These are phyloP conservation scores for Epinotia bilunana DNA, from an alignment of 2,888 invertebrate species.

Conservation along the genomic window DNA sequence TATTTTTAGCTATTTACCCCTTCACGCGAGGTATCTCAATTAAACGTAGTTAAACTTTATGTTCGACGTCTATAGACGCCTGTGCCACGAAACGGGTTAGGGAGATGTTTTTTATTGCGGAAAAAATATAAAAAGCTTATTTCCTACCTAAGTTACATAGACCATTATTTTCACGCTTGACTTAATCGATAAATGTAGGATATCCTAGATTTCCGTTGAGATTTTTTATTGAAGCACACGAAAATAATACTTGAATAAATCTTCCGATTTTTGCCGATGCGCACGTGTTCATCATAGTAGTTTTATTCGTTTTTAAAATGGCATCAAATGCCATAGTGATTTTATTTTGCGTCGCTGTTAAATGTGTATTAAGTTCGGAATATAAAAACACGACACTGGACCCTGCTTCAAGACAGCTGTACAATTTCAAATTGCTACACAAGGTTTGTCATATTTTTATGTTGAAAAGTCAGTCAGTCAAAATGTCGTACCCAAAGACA, in stretches of 20 bases:
- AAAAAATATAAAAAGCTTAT: not conserved
- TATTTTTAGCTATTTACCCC: no score
- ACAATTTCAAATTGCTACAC: slow-evolving; percentile 59
- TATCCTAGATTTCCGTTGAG: slow-evolving; percentile 1
- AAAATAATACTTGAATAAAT: not conserved
- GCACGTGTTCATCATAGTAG: not conserved
- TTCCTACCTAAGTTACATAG: no score
- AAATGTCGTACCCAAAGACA: no score
- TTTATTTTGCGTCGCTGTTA: not conserved
- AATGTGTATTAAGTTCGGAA: slow-evolving; percentile 10
- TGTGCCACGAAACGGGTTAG: no score
- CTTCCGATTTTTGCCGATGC: not conserved
- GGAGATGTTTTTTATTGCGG: no score
- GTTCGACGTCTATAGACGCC: no score
- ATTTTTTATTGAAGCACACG: not conserved
- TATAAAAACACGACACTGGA: slow-evolving; percentile 49
- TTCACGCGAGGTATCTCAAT: no score
- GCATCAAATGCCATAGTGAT: not conserved
- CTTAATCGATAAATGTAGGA: not conserved
- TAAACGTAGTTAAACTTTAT: no score
- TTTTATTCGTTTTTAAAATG: slow-evolving; percentile 1
- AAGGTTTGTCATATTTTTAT: slow-evolving; percentile 48
- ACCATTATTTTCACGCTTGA: not conserved
- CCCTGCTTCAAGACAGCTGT: slow-evolving; percentile 55
- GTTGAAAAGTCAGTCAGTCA: no score